These are phyloP conservation scores for Hypotaenidia philippensis DNA, from an alignment of 2,797 vertebrate species.

Conservation along the genomic window DNA sequence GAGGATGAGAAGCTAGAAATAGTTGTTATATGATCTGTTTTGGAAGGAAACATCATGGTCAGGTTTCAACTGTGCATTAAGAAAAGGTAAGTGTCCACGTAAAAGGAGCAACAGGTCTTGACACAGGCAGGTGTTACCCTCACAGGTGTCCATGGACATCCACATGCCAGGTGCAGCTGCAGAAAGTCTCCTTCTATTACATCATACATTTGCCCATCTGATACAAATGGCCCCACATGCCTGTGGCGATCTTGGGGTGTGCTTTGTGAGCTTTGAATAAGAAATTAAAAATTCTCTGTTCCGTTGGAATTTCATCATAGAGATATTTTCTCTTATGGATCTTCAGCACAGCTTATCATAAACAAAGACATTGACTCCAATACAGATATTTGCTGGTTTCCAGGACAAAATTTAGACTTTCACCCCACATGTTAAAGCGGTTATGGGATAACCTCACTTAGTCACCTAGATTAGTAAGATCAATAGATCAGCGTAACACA, in stretches of 20 bases:
- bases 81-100: accelerated
- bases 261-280: background rate
- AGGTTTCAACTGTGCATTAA: background rate
- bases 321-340: background rate
- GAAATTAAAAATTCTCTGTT: background rate
- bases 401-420: background rate
- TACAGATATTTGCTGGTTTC: background rate
- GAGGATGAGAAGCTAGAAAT: background rate
- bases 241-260: background rate
- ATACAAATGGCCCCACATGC: background rate
- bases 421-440: background rate
- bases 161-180: background rate
- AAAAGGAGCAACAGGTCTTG: background rate
- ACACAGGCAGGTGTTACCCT: background rate
- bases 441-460: background rate
- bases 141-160: background rate
- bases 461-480: background rate
- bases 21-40: background rate
- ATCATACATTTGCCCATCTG: background rate
- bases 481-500: background rate
- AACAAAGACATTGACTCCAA: background rate
- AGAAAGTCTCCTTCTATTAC: background rate
- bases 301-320: background rate
- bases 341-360: background rate
- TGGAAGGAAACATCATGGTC: background rate